These are phyloP conservation scores for Bombus terrestris DNA, from an alignment of 1,140 invertebrate species.

Conservation along the genomic window DNA sequence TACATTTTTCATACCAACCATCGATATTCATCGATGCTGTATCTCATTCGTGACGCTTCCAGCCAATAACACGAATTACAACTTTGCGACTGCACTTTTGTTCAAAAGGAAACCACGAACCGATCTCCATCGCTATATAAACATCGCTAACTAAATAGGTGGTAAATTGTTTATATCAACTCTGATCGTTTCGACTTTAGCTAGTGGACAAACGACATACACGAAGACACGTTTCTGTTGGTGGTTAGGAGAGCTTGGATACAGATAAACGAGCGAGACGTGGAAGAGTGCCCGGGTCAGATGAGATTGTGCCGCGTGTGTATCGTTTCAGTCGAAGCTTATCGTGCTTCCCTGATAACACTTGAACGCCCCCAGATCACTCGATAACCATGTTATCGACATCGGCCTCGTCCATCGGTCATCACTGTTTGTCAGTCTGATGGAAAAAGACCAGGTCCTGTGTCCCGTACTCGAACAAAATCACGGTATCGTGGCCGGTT, in stretches of 20 bases:
- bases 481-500: not conserved
- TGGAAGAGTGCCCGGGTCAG: slow-evolving; percentile 75
- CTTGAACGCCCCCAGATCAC: slow-evolving; percentile 81
- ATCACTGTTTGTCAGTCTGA: slow-evolving; percentile 60
- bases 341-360: slow-evolving; percentile 77
- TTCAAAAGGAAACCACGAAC: not conserved
- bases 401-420: slow-evolving; percentile 76
- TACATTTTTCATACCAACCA: no score
- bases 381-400: slow-evolving; percentile 80
- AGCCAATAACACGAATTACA: no score
- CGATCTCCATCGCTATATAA: not conserved
- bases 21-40: no score
- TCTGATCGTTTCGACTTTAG: not conserved
- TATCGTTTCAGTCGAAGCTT: slow-evolving; percentile 74
- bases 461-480: not conserved
- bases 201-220: not conserved
- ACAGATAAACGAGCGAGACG: slow-evolving; percentile 53
- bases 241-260: not conserved
- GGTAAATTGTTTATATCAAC: not conserved
- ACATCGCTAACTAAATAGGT: not conserved
- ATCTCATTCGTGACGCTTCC: no score
- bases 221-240: slow-evolving; percentile 13
- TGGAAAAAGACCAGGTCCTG: slow-evolving; percentile 65
- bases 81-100: not conserved
- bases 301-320: slow-evolving; percentile 76